Percentiles rank a stretch among this genome's conserved stretches.
Conservation (phyloP, 2,113 vertebrate genomes). For the Chrysochloris asiatica region DNA sequence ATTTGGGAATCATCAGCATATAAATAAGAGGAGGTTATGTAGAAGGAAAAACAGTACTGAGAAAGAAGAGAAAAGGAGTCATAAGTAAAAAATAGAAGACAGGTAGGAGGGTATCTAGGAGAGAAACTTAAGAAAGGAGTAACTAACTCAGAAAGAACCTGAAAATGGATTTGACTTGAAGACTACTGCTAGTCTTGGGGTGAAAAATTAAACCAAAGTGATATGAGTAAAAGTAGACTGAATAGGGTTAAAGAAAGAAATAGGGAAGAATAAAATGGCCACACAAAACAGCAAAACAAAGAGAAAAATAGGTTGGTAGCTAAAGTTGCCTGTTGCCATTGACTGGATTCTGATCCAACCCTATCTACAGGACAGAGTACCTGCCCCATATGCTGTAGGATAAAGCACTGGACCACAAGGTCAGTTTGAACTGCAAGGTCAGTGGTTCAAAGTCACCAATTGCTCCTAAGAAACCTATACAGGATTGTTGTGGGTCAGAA, state of each 20-base stretch:
- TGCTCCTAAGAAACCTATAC: no score
- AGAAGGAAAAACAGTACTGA: neutral
- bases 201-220: slow-evolving; percentile 18
- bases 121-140: slow-evolving; percentile 24
- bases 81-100: neutral
- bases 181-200: neutral
- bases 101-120: neutral
- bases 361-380: no score
- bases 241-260: neutral
- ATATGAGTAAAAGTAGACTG: neutral
- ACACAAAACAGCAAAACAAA: neutral
- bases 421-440: no score
- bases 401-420: no score
- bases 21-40: neutral
- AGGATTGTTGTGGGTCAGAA: no score
- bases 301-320: neutral
- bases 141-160: neutral
- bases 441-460: no score
- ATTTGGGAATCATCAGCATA: neutral
- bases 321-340: no score
- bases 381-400: no score
- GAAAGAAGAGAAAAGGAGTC: neutral
- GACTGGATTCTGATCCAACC: no score
- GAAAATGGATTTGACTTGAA: neutral
- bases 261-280: neutral